Evolutionary conservation across 2,797 vertebrate genomes (phyloP), one percentile per base, ranked within the genome.

Genomic region (Arvicola amphibius): DNA sequence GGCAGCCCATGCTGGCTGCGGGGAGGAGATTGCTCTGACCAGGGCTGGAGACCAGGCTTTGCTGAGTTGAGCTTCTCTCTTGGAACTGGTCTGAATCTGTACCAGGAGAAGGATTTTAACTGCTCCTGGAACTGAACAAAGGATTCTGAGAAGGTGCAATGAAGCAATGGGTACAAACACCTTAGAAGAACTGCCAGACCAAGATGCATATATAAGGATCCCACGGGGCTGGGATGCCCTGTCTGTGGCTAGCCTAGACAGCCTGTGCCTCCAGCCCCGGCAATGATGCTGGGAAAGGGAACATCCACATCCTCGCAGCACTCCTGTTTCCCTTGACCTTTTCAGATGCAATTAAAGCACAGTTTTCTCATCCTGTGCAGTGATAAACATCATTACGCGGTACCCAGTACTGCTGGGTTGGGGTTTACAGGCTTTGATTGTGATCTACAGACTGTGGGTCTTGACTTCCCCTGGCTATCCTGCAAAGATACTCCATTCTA

Each of bases 281-380:
- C 56, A 53, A 89, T 91, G 73, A 85, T 29, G 56, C 13, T 11
- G 34, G 29, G 7, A 16, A 0, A 25, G 40, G 40, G 37, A 37
- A 59, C 48, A 46, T 37, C 21, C 3, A 0, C 5, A 11, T 48
- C 59, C 32, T 90, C 80, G 40, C 69, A 79, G 48, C 40, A 5
- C n/a, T 51, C 40, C 74, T 86, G 63, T 53, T 94, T 92, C 87
- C 73, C 14, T 73, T 79, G 85, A 97, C 87, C 85, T 95, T 96
- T 97, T 48, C 61, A 65, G 91, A 92, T 77, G 78, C 61, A 74
- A 79, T 83, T 90, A 79, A 43, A 48, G 32, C 14, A 4, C 11
- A 90, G 40, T 94, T 94, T 94, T 79, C 76, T 93, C 77, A 74
- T 96, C 92, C 80, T 37, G 43, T 19, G 56, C 67, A 90, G 90